Base-by-base conservation (phyloP, 2,888 invertebrate genomes). In the Ellobium chinense region DNA sequence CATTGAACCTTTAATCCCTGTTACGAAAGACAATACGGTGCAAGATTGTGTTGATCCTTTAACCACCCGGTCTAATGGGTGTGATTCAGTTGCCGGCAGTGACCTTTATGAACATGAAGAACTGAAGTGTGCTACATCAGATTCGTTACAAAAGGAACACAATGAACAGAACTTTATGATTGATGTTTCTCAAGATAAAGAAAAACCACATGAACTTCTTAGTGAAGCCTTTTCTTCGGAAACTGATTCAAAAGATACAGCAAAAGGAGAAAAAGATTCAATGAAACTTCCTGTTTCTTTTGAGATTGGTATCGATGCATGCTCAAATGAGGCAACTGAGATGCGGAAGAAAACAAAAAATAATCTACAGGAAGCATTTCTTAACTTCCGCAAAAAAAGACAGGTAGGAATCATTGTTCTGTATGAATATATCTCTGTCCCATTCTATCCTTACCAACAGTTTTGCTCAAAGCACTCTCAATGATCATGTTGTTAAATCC, bases 311-410 rank as follows among this genome's bases (percentile, higher is more conserved):
- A 72, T 73, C 36, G 77, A 66, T 12, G 46, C 56, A 60, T 27
- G 36, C 37, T 14, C 36, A 12, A 34, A n/a, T 14, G 60, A 34
- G 5, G 12, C 31, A 36, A 29, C 21, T 72, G 70, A 36, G 60
- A 56, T 77, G 78, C 46, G 78, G 31, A 77, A 72, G 79, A 74
- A 72, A 21, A 29, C 31, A 29, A 73, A 83, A 34, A 69, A 37
- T 34, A 82, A 70, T 58, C 72, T 84, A 2, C 85, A 85, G 54
- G 83, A 84, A 36, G 79, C 82, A 27, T 82, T 84, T 74, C 65
- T 83, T 72, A 78, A 83, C 36, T 84, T 83, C 69, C 73, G 80
- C 54, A 84, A 82, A 73, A 82, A 78, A 54, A 77, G 82, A 54
- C 84, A 85, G 85, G 85, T 85, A 85, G 83, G 85, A 69, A 24